These are phyloP conservation scores for Penaeus monodon DNA, from an alignment of 2,888 invertebrate species.

Conservation along the genomic window DNA sequence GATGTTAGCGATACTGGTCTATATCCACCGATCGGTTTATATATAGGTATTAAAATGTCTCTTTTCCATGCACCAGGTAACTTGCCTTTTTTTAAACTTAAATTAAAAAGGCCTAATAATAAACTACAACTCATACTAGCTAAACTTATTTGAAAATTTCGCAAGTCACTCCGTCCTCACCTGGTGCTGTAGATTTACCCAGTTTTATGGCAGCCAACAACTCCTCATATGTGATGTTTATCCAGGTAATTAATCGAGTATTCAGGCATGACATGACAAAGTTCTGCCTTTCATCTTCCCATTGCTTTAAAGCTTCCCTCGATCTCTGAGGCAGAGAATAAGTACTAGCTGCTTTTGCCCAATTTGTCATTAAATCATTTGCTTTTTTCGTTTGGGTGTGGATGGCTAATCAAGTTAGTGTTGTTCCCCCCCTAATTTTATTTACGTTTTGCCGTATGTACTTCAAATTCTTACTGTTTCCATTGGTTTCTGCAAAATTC, in stretches of 20 bases:
- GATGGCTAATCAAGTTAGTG: neutral
- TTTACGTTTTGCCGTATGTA: neutral
- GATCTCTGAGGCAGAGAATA: neutral
- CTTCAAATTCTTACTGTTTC: neutral
- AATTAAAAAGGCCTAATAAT: neutral
- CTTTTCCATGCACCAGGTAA: conserved; percentile 22
- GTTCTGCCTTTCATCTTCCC: neutral
- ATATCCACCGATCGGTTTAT: neutral
- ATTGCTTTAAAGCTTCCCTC: neutral
- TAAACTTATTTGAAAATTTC: conserved; percentile 14
- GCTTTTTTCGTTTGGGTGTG: neutral
- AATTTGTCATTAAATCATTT: neutral
- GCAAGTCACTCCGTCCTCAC: conserved; percentile 21
- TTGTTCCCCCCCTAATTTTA: neutral
- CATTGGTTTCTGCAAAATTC: neutral
- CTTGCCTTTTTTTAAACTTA: neutral
- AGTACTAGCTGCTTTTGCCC: neutral
- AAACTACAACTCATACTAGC: conserved; percentile 9
- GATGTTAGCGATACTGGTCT: conserved; percentile 26
- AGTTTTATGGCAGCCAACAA: neutral
- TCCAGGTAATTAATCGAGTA: neutral
- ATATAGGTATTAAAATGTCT: conserved; percentile 12
- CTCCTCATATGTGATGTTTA: neutral
- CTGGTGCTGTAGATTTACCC: conserved; percentile 22
- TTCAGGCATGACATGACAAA: neutral